A percentile compares a stretch with the other conserved stretches of the same genome.
phyloP scores from a whole-genome alignment of 2,888 invertebrate species.

The Zygogramma bicolorata region DNA sequence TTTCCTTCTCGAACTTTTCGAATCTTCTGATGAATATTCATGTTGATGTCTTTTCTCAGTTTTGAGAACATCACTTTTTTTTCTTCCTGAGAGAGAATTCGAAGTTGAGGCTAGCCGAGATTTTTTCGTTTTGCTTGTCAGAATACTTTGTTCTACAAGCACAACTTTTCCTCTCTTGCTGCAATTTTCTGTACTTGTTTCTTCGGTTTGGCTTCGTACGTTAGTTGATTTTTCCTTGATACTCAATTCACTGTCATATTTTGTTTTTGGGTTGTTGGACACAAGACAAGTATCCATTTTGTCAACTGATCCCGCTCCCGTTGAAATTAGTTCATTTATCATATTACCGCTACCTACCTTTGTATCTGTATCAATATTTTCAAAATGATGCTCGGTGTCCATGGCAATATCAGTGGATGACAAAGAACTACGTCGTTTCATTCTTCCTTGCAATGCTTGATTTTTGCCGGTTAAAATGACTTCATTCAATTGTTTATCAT shows the following conservation, averaged over 20 bases:
- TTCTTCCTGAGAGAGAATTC: background rate
- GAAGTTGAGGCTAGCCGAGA: background rate
- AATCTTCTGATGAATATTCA: too few species aligned
- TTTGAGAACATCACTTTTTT: background rate
- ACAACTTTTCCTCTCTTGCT: too few species aligned
- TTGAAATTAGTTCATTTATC: background rate
- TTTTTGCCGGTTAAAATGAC: too few species aligned
- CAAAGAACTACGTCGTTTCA: too few species aligned
- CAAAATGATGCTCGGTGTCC: too few species aligned
- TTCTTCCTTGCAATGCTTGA: background rate
- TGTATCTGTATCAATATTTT: too few species aligned
- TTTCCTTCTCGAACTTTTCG: too few species aligned
- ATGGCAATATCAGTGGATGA: too few species aligned
- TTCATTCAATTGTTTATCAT: too few species aligned
- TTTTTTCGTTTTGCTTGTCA: background rate
- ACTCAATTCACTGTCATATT: background rate
- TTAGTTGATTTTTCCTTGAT: background rate
- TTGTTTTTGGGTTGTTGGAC: background rate
- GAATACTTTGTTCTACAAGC: too few species aligned
- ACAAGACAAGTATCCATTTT: background rate
- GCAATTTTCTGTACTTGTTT: background rate
- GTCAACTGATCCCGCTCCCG: background rate
- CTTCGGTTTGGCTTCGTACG: background rate
- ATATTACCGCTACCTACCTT: too few species aligned
- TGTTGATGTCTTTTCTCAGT: too few species aligned